Base-by-base conservation (phyloP, 2,113 vertebrate species). In the Megatriorchis doriae region DNA sequence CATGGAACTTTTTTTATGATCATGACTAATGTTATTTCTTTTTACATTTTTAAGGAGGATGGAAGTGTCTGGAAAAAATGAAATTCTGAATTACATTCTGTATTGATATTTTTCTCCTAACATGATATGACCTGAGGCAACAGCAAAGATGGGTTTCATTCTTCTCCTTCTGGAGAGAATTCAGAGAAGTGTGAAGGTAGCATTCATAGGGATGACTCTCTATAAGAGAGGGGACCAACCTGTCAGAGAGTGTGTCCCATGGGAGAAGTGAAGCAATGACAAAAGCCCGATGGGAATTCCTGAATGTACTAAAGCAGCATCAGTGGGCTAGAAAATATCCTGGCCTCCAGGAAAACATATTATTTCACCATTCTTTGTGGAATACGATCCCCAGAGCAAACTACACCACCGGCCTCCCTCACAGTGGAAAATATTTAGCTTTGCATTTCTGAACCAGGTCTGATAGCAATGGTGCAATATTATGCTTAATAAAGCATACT, bases 201-300 rank as follows among this genome's bases (percentile, higher is more conserved):
- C 36, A 62, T 61, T 56, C 67, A 36, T 11, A 65, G 18, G 34
- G 13, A 17, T 62, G 23, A 27, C 13, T 61, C 45, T 79, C 20
- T 47, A 22, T n/a, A 43, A 43, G 0, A 5, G 13, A 48, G 7
- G 9, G 13, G 27, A 2, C 1, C 18, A 63, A 12, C 6, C 13
- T 86, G 27, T 43, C 52, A 65, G 18, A 36, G 8, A 29, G 1
- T 27, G 12, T 15, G 2, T 50, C 56, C 73, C 11, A 22, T 7
- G 10, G 31, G 40, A 80, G 32, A 43, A 68, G 7, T 59, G 45
- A 86, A 83, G 34, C 25, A 66, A 34, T 52, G 11, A 27, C 1
- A 1, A 38, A 80, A 36, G 16, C 23, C 29, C 9, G 7, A 2
- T 31, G 36, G n/a, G 43, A 94, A 67, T 72, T 96, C 43, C 16